Percentiles rank a stretch among this genome's conserved stretches.
phyloP scores from a whole-genome alignment of 1,140 invertebrate genomes.

The Potamilus streckersoni region DNA sequence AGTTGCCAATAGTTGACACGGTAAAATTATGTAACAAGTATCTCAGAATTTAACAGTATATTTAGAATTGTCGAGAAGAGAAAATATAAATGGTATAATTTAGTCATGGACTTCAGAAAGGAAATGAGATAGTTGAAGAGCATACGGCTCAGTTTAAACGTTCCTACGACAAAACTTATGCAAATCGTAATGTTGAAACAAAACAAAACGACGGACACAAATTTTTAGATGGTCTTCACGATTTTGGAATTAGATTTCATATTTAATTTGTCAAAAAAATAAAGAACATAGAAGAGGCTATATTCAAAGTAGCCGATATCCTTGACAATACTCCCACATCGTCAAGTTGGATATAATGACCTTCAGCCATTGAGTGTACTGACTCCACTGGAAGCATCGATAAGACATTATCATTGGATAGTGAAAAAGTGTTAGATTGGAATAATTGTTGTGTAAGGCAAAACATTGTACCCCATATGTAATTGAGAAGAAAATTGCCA shows the following conservation, averaged over 20 bases:
- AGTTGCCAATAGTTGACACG: too few species aligned
- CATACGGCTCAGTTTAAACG: neutral
- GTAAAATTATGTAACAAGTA: too few species aligned
- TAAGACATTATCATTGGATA: too few species aligned
- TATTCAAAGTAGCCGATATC: neutral
- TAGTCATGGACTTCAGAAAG: neutral
- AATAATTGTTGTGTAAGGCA: too few species aligned
- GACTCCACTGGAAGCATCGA: too few species aligned
- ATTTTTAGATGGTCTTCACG: neutral
- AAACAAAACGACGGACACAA: neutral
- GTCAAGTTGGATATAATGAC: too few species aligned
- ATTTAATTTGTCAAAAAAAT: neutral
- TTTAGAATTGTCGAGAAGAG: neutral
- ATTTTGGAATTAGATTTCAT: neutral
- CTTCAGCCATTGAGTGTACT: too few species aligned
- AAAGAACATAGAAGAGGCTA: conserved; percentile 1
- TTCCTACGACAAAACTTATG: neutral
- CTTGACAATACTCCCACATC: neutral
- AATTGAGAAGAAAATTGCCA: too few species aligned
- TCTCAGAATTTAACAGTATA: too few species aligned
- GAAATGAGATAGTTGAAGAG: neutral
- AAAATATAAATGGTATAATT: neutral
- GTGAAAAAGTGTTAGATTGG: too few species aligned
- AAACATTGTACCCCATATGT: too few species aligned
- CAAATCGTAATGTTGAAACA: neutral